Conservation (phyloP, 2,113 vertebrate species). For the Protomyctophum bolini region DNA sequence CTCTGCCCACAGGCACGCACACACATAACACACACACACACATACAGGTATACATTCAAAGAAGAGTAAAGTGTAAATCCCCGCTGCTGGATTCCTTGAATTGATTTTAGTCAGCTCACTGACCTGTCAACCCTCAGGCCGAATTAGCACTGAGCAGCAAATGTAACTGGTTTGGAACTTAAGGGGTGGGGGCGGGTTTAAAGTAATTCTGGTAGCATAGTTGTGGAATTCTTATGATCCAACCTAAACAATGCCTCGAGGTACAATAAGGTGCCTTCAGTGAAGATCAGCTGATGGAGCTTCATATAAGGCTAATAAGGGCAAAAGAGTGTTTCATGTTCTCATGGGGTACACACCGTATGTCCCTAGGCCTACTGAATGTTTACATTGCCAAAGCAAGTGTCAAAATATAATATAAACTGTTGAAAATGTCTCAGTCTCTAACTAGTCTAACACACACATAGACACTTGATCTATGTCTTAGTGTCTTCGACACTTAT, state of each 20-base stretch:
- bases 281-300: constrained; percentile 20
- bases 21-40: too few relatives aligned
- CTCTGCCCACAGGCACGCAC: background rate
- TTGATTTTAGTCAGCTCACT: constrained; percentile 17
- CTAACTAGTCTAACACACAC: background rate
- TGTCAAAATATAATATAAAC: too few relatives aligned
- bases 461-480: background rate
- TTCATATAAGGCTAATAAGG: constrained; percentile 13
- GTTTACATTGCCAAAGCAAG: too few relatives aligned
- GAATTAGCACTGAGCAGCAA: background rate
- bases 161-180: background rate
- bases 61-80: constrained; percentile 59
- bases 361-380: background rate
- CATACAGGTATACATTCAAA: constrained; percentile 11
- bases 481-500: background rate
- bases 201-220: constrained; percentile 36
- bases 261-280: constrained; percentile 21
- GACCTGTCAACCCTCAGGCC: background rate
- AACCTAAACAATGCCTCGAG: constrained; percentile 37
- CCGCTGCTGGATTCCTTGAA: constrained; percentile 11
- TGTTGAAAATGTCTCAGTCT: constrained; percentile 7
- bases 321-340: constrained; percentile 14
- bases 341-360: background rate
- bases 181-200: too few relatives aligned
- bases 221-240: constrained; percentile 30